phyloP scores from a whole-genome alignment of 2,113 vertebrate genomes.

The Macheiramphus alcinus region DNA sequence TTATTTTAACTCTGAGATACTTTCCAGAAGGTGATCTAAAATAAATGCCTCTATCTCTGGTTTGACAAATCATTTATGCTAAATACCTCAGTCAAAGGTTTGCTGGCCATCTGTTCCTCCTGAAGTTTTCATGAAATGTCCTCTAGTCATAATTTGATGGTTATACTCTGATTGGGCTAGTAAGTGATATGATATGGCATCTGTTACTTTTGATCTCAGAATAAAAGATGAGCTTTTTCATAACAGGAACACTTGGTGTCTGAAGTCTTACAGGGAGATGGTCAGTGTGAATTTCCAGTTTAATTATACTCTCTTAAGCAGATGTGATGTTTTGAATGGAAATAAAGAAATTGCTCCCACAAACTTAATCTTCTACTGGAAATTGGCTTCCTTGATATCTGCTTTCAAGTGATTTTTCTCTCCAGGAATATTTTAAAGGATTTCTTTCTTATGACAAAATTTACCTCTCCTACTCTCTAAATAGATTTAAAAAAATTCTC shows the following conservation, averaged over 20 bases:
- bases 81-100: not conserved
- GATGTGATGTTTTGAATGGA: not conserved
- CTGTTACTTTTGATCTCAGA: not conserved
- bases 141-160: not conserved
- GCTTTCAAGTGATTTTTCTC: not conserved
- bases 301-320: not conserved
- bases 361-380: not conserved
- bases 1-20: not conserved
- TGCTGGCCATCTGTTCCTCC: not conserved
- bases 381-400: not conserved
- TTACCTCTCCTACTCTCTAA: not conserved
- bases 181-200: not conserved
- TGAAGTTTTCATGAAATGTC: not conserved
- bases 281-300: not conserved
- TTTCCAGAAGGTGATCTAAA: not conserved
- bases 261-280: not conserved
- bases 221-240: not conserved
- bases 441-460: not conserved
- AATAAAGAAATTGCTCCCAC: not conserved
- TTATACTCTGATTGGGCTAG: not conserved
- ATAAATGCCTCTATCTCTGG: not conserved
- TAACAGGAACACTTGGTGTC: not conserved
- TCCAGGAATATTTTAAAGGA: not conserved
- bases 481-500: not conserved
- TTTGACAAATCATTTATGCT: not conserved